Evolutionary conservation across 2,888 invertebrate genomes (phyloP).

Genomic region (Noctua fimbriata): DNA sequence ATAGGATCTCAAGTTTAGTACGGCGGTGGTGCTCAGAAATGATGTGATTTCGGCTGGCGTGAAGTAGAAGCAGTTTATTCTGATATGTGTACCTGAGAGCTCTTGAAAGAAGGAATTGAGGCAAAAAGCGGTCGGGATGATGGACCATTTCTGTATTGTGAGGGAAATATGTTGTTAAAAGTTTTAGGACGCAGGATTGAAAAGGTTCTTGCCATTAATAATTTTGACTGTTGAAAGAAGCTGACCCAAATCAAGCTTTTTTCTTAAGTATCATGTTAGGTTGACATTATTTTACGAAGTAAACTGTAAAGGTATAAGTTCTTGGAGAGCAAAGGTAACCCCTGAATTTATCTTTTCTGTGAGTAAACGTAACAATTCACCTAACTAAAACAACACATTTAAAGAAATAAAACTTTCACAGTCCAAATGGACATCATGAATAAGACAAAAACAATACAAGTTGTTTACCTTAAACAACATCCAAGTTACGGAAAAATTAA

Average conservation of each 20-base stretch:
- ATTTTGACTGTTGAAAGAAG: slow-evolving; percentile 17
- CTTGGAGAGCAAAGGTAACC: background rate
- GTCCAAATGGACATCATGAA: slow-evolving; percentile 36
- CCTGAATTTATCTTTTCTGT: background rate
- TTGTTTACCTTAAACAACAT: slow-evolving; percentile 32
- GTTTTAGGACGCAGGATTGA: slow-evolving; percentile 26
- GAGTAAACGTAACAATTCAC: slow-evolving; percentile 4
- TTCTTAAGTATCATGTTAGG: background rate
- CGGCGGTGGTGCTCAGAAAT: slow-evolving; percentile 58
- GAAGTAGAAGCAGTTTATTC: slow-evolving; percentile 63
- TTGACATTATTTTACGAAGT: slow-evolving; percentile 17
- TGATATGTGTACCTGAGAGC: slow-evolving; percentile 64
- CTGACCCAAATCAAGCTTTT: slow-evolving; percentile 17
- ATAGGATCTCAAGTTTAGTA: slow-evolving; percentile 60
- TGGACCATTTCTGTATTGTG: slow-evolving; percentile 55
- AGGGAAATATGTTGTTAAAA: slow-evolving; percentile 42
- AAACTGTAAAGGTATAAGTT: slow-evolving; percentile 3
- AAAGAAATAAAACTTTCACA: slow-evolving; percentile 15
- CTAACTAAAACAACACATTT: slow-evolving; percentile 4
- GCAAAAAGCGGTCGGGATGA: slow-evolving; percentile 51
- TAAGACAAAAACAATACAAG: slow-evolving; percentile 42
- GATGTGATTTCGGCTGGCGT: slow-evolving; percentile 64
- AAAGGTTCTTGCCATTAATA: slow-evolving; percentile 39
- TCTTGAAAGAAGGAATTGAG: slow-evolving; percentile 58
- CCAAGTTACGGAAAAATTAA: slow-evolving; percentile 49